A percentile compares a stretch with the other conserved stretches of the same genome.
These are phyloP conservation scores for Anastrepha ludens DNA, from an alignment of 1,140 invertebrate species.

Conservation along the genomic window DNA sequence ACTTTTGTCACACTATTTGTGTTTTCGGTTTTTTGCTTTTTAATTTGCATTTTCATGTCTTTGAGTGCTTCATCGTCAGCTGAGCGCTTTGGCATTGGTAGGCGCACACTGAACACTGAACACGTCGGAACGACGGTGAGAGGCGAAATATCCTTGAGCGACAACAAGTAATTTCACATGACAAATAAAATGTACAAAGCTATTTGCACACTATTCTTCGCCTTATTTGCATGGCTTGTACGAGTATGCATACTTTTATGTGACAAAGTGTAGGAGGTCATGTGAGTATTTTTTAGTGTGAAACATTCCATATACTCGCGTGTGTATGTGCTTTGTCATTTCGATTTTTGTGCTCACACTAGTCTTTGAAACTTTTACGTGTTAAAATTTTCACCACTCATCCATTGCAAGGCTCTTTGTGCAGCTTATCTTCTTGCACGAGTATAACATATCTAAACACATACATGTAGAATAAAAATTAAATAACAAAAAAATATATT, in stretches of 20 bases:
- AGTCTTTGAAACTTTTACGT: too few relatives aligned
- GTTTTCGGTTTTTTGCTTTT: slow-evolving; percentile 54
- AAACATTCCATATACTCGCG: too few relatives aligned
- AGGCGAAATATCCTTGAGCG: slow-evolving; percentile 63
- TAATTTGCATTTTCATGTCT: slow-evolving; percentile 60
- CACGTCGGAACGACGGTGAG: neutral
- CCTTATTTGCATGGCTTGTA: slow-evolving; percentile 47
- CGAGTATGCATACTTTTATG: neutral
- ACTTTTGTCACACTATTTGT: neutral
- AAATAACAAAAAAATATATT: too few relatives aligned
- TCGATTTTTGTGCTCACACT: too few relatives aligned
- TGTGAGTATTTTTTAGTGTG: too few relatives aligned
- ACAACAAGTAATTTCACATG: slow-evolving; percentile 70
- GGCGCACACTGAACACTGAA: slow-evolving; percentile 52
- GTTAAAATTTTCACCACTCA: too few relatives aligned
- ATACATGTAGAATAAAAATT: too few relatives aligned
- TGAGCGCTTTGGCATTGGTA: slow-evolving; percentile 50
- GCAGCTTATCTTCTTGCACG: too few relatives aligned
- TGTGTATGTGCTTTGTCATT: too few relatives aligned
- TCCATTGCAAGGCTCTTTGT: too few relatives aligned
- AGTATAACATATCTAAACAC: too few relatives aligned
- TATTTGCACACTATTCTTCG: slow-evolving; percentile 56
- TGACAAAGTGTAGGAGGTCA: too few relatives aligned
- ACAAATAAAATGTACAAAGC: slow-evolving; percentile 72
- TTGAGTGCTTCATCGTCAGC: slow-evolving; percentile 19